phyloP scores from a whole-genome alignment of 1,140 invertebrate species.

The Drosophila paulistorum region DNA sequence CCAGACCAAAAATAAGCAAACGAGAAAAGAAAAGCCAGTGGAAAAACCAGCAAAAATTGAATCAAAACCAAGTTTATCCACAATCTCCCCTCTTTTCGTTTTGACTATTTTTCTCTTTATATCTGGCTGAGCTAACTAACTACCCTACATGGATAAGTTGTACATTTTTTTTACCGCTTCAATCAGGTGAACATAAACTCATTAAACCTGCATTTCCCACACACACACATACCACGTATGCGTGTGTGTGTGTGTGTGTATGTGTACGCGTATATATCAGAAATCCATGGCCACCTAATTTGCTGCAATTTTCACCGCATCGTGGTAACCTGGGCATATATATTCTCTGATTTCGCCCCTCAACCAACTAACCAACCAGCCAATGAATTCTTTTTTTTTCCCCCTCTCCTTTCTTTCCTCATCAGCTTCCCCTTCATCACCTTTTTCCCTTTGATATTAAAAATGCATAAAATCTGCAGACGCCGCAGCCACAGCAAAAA shows the following conservation, averaged over 20 bases:
- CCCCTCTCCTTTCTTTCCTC: background rate
- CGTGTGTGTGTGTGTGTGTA: no score
- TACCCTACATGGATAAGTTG: conserved; percentile 14
- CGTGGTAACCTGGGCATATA: conserved; percentile 36
- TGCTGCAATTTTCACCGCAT: conserved; percentile 71
- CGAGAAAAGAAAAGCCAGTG: conserved; percentile 11
- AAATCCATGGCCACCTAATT: conserved; percentile 66
- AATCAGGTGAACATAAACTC: conserved; percentile 20
- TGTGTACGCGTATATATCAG: background rate
- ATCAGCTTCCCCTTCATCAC: conserved; percentile 25
- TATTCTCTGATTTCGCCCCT: conserved; percentile 7
- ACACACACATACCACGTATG: background rate
- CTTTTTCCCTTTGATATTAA: conserved; percentile 54
- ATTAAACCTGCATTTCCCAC: conserved; percentile 17
- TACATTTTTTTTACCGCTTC: conserved; percentile 23
- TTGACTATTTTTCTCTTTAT: background rate
- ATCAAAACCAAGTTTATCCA: conserved; percentile 52
- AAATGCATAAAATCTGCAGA: conserved; percentile 66
- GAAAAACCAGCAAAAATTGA: conserved; percentile 36
- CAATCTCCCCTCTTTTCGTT: conserved; percentile 31
- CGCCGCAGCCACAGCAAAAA: conserved; percentile 36
- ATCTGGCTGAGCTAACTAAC: conserved; percentile 8
- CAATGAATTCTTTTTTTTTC: background rate
- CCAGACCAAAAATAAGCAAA: conserved; percentile 33
- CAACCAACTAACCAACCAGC: background rate